These are phyloP conservation scores for Chondrilla cf. caribensis DNA, from an alignment of 37 sponge, comb jelly and placozoan species.

Conservation along the genomic window DNA sequence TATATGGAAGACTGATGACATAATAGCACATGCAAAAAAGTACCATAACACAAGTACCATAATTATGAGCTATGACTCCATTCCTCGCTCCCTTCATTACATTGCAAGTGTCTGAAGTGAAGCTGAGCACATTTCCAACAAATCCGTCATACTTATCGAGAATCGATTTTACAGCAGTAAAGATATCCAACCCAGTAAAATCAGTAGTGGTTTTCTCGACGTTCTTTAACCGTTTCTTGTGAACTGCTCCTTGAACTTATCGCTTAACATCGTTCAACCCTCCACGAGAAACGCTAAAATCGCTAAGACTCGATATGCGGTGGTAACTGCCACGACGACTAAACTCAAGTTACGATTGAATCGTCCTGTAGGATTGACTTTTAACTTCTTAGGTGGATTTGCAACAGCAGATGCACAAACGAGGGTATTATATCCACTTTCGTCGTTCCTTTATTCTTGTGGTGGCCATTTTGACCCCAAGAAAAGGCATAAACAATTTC, in stretches of 20 bases:
- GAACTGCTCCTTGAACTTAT: neutral
- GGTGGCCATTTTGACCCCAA: too few relatives aligned
- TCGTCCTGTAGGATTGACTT: neutral
- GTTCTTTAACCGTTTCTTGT: too few relatives aligned
- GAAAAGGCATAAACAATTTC: too few relatives aligned
- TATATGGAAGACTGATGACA: too few relatives aligned
- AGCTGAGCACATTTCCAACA: neutral
- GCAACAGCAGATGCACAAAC: too few relatives aligned
- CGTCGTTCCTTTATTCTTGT: too few relatives aligned
- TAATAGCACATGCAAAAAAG: too few relatives aligned
- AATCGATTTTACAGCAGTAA: neutral
- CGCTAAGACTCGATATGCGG: neutral
- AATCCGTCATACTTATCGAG: neutral
- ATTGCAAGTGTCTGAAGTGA: conserved; percentile 1
- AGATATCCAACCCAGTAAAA: conserved; percentile 17
- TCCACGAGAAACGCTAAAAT: neutral
- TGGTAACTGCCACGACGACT: neutral
- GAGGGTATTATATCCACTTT: too few relatives aligned
- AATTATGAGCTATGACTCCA: conserved; percentile 9
- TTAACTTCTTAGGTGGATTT: too few relatives aligned
- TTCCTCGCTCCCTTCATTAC: conserved; percentile 2
- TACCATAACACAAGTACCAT: conserved; percentile 33
- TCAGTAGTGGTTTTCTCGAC: conserved; percentile 12
- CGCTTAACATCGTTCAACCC: conserved; percentile 10
- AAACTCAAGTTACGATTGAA: too few relatives aligned